Percentiles rank a stretch among this genome's conserved stretches.
phyloP scores from a whole-genome alignment of 2,888 invertebrate genomes.

The Agrotis clavis region DNA sequence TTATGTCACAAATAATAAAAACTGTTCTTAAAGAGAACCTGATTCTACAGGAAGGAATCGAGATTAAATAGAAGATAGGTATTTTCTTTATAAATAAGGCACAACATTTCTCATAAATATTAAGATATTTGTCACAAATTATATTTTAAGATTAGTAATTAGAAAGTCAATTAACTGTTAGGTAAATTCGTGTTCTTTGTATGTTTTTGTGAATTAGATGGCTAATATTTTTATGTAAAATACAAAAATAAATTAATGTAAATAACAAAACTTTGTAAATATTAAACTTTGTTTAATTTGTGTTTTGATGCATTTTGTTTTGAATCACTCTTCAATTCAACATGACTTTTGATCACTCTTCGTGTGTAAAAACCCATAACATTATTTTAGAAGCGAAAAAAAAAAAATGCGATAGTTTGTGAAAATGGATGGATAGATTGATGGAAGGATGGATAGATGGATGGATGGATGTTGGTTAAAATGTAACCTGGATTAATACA shows the following conservation, averaged over 20 bases:
- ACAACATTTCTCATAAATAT: conserved; percentile 38
- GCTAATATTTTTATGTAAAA: not conserved
- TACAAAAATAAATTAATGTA: conserved; percentile 30
- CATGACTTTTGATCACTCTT: too few species aligned
- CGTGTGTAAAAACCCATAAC: too few species aligned
- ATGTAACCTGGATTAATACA: too few species aligned
- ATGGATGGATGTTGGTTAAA: too few species aligned
- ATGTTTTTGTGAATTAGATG: conserved; percentile 19
- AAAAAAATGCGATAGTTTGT: too few species aligned
- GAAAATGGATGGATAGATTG: too few species aligned
- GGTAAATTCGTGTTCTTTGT: conserved; percentile 19
- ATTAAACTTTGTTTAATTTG: conserved; percentile 35
- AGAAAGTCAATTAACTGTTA: conserved; percentile 2
- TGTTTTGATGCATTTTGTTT: not conserved
- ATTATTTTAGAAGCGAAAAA: too few species aligned
- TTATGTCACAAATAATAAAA: not conserved
- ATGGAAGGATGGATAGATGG: too few species aligned
- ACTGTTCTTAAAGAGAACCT: not conserved
- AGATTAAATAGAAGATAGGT: not conserved
- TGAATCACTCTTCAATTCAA: not conserved
- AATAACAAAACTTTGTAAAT: conserved; percentile 48
- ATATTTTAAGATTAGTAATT: not conserved
- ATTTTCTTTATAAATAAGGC: conserved; percentile 2
- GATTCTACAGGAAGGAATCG: accelerated
- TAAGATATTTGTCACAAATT: conserved; percentile 48